These are phyloP conservation scores for Andrena fulva DNA, from an alignment of 2,888 invertebrate genomes.

Conservation along the genomic window DNA sequence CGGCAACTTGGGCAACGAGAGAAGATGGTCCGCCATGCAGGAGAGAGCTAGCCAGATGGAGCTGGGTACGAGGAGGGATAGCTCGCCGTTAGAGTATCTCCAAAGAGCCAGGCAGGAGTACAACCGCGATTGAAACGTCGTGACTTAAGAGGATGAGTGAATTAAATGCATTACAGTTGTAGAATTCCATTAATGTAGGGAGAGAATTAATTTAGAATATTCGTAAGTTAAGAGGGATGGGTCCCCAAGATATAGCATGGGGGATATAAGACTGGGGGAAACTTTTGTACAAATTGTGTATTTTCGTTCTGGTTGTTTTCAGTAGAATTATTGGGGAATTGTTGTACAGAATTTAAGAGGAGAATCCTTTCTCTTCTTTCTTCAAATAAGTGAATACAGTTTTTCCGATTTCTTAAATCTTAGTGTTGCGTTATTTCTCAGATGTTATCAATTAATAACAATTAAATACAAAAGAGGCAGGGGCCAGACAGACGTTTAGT, in stretches of 20 bases:
- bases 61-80: neutral
- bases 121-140: no score
- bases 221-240: neutral
- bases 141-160: no score
- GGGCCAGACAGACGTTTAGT: constrained; percentile 52
- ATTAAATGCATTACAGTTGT: neutral
- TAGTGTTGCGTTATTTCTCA: neutral
- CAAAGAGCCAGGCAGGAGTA: neutral
- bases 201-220: neutral
- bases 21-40: neutral
- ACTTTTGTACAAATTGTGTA: neutral
- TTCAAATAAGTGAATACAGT: no score
- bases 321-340: no score
- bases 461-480: neutral
- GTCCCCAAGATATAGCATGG: neutral
- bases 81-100: neutral
- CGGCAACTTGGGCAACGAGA: constrained; percentile 28
- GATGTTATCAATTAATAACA: constrained; percentile 6
- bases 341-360: no score
- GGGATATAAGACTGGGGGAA: no score
- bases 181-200: neutral
- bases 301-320: no score
- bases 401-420: no score
- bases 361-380: no score
- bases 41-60: neutral